Evolutionary conservation across 2,797 vertebrate genomes (phyloP).

Genomic region (Cynodonichthys magdalenae): DNA sequence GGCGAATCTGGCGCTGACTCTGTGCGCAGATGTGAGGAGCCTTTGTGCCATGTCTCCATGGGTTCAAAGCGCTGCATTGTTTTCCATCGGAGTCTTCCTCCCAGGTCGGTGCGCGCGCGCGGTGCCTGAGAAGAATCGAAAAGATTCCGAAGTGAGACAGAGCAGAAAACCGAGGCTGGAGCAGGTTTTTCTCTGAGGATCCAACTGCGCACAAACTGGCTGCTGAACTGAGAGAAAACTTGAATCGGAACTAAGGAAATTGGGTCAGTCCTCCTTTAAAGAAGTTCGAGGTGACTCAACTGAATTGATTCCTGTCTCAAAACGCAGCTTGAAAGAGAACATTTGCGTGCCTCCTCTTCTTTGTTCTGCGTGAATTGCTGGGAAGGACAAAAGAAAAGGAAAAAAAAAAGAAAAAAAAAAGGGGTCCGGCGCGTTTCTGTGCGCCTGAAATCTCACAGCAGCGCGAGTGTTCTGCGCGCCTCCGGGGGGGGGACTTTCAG

Average conservation of each 20-base stretch:
- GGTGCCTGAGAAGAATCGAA: slow-evolving; percentile 32
- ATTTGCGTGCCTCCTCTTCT: slow-evolving; percentile 13
- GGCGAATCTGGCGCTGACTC: slow-evolving; percentile 87
- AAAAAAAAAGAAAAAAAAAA: not conserved
- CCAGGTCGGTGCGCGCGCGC: slow-evolving; percentile 49
- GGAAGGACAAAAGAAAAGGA: too few relatives aligned
- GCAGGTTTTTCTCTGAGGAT: slow-evolving; percentile 37
- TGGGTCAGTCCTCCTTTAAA: slow-evolving; percentile 7
- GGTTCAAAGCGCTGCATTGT: slow-evolving; percentile 81
- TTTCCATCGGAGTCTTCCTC: slow-evolving; percentile 71
- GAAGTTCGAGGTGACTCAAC: slow-evolving; percentile 41
- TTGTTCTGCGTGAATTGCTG: slow-evolving; percentile 3
- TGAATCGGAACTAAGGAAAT: slow-evolving; percentile 21
- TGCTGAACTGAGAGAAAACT: slow-evolving; percentile 46
- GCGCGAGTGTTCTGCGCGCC: slow-evolving; percentile 25
- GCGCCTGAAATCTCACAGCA: slow-evolving; percentile 26
- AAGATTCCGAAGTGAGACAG: slow-evolving; percentile 49
- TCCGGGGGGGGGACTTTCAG: slow-evolving; percentile 22
- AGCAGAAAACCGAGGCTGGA: slow-evolving; percentile 36
- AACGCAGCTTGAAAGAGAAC: slow-evolving; percentile 29
- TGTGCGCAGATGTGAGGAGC: slow-evolving; percentile 85
- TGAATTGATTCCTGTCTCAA: slow-evolving; percentile 10
- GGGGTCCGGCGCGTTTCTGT: slow-evolving; percentile 39
- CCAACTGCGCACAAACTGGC: slow-evolving; percentile 39
- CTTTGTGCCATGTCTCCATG: slow-evolving; percentile 94